Percentiles rank a stretch among this genome's conserved stretches.
Evolutionary conservation across 2,797 vertebrate species (phyloP).

Genomic region (Rhinophrynus dorsalis): DNA sequence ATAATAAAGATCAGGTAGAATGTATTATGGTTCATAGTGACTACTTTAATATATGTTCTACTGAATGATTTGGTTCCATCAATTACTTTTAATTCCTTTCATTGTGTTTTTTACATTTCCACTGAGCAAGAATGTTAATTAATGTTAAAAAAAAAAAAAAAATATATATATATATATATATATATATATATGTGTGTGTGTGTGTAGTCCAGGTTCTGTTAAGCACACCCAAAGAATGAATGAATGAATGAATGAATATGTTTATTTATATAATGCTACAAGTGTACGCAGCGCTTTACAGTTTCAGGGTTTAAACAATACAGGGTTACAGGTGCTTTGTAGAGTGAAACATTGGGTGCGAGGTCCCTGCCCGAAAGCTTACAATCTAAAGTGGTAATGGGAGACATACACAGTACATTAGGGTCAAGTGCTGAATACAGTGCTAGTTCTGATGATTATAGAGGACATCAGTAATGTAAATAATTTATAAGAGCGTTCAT

Average conservation of each 20-base stretch:
- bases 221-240: not conserved
- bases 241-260: not conserved
- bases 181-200: not conserved
- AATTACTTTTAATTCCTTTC: conserved; percentile 34
- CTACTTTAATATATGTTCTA: conserved; percentile 12
- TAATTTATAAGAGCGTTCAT: too few relatives aligned
- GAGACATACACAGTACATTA: too few relatives aligned
- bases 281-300: too few relatives aligned
- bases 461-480: too few relatives aligned
- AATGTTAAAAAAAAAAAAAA: not conserved
- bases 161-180: not conserved
- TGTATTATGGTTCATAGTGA: conserved; percentile 24
- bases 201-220: too few relatives aligned
- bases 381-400: too few relatives aligned
- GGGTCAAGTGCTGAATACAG: too few relatives aligned
- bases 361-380: too few relatives aligned
- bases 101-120: conserved; percentile 31
- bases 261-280: not conserved
- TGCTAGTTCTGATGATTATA: too few relatives aligned
- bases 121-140: conserved; percentile 32
- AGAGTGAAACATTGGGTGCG: too few relatives aligned
- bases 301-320: too few relatives aligned
- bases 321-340: too few relatives aligned
- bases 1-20: conserved; percentile 38
- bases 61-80: conserved; percentile 20